Evolutionary conservation across 35 echinoderm and acorn worm genomes (phyloP), one percentile per base, ranked within the genome.

Genomic region (Apostichopus californicus): DNA sequence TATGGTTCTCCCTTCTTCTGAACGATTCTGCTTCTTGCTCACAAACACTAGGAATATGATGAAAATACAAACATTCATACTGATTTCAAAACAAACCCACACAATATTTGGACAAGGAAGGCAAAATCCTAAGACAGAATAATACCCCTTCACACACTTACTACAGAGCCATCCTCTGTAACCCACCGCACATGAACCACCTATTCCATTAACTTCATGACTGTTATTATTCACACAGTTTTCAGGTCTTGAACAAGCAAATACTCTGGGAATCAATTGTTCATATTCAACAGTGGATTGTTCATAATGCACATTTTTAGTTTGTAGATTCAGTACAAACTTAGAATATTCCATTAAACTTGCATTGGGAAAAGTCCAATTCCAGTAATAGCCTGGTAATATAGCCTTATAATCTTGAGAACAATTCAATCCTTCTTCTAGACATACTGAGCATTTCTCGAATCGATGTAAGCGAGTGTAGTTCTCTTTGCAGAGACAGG

Each of bases 81-180:
- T 34, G 28, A 34, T 34, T 34, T 34, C 28, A 34, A 34, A 34
- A 34, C 28, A 34, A 34, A 94, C 34, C 25, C 46, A 89, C 24
- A 26, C 53, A 22, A 58, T 73, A 5, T 46, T 64, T 9, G 93
- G 93, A 24, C 93, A 94, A 63, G 75, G 56, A 26, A 56, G 6
- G 80, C 93, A 94, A 57, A 70, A 14, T 9, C 64, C 55, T 6
- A 91, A 73, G 78, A 80, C 80, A 21, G 93, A 91, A 65, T 94
- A 94, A 75, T 86, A 94, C 21, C 55, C 63, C 17, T n/a, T 86
- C 46, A 15, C 46, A 54, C 93, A 91, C 26, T 77, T 85, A 20
- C 58, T 23, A 66, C 88, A 91, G 12, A 91, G 52, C 89, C 93
- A 91, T n/a, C 72, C 93, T 57, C 73, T 56, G 54, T 94, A 94